Percentiles rank a stretch among this genome's conserved stretches.
These are phyloP conservation scores for Luscinia luscinia DNA, from an alignment of 2,797 vertebrate species.

Conservation along the genomic window DNA sequence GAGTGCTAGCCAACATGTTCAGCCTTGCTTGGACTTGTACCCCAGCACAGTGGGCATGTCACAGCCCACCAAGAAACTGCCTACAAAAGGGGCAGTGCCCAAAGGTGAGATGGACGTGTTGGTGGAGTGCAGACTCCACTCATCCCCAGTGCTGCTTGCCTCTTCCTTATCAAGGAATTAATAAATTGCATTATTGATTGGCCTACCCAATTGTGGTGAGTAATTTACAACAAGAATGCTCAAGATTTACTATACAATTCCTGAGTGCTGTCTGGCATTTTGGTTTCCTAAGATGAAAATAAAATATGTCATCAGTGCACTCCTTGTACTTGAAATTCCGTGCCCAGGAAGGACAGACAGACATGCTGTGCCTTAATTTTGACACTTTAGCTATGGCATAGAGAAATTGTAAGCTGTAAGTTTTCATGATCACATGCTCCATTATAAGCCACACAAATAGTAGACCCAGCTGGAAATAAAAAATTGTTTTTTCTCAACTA, in stretches of 20 bases:
- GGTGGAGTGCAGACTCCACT: too few relatives aligned
- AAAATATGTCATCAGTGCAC: neutral
- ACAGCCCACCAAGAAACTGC: too few relatives aligned
- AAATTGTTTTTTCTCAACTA: constrained; percentile 37
- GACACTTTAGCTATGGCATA: neutral
- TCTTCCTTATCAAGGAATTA: too few relatives aligned
- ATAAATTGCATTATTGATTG: too few relatives aligned
- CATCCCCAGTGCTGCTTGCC: too few relatives aligned
- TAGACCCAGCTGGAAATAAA: constrained; percentile 2
- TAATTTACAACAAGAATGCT: neutral
- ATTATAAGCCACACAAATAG: constrained; percentile 27
- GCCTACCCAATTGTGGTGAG: too few relatives aligned
- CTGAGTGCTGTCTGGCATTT: neutral
- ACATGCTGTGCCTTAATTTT: neutral
- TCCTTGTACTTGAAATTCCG: neutral
- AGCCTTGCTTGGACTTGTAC: too few relatives aligned
- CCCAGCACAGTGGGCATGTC: too few relatives aligned
- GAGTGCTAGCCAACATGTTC: too few relatives aligned
- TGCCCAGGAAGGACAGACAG: neutral
- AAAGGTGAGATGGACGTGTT: too few relatives aligned
- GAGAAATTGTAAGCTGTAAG: neutral
- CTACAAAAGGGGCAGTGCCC: too few relatives aligned
- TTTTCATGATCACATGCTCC: neutral
- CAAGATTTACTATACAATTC: neutral
- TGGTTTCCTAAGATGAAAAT: neutral